Evolutionary conservation across 2,888 invertebrate species (phyloP).

Genomic region (Myopa testacea): DNA sequence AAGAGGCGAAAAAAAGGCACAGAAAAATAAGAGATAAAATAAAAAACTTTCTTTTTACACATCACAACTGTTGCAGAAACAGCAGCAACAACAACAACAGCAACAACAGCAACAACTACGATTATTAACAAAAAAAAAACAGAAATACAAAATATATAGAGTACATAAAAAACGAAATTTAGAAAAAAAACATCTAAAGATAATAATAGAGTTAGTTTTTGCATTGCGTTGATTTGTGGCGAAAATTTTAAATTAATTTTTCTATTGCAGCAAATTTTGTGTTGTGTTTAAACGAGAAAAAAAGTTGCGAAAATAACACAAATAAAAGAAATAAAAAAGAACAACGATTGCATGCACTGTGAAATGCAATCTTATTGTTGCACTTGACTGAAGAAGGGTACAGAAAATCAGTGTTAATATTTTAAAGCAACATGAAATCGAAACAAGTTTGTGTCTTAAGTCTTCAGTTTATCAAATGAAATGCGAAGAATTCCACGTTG

Average conservation of each 20-base stretch:
- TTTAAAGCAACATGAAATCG: constrained; percentile 9
- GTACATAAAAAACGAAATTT: too few relatives aligned
- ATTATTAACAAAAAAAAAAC: neutral
- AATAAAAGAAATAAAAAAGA: neutral
- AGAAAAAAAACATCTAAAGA: neutral
- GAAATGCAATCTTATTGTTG: neutral
- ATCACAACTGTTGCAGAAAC: constrained; percentile 7
- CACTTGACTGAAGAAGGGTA: neutral
- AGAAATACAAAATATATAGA: too few relatives aligned
- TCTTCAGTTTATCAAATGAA: constrained; percentile 22
- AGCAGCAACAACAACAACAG: neutral
- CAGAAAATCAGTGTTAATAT: neutral
- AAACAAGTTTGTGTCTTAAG: constrained; percentile 30
- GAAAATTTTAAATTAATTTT: constrained; percentile 7
- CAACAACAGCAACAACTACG: neutral
- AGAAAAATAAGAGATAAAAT: constrained; percentile 35
- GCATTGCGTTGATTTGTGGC: neutral
- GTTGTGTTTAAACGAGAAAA: neutral
- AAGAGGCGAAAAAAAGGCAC: constrained; percentile 22
- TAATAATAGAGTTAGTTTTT: neutral
- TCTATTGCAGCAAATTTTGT: too few relatives aligned
- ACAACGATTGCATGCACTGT: neutral
- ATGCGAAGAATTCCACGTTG: neutral
- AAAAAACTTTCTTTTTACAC: constrained; percentile 46
- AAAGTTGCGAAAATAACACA: neutral